phyloP scores from a whole-genome alignment of 2,113 vertebrate genomes.

The Argyrosomus japonicus region DNA sequence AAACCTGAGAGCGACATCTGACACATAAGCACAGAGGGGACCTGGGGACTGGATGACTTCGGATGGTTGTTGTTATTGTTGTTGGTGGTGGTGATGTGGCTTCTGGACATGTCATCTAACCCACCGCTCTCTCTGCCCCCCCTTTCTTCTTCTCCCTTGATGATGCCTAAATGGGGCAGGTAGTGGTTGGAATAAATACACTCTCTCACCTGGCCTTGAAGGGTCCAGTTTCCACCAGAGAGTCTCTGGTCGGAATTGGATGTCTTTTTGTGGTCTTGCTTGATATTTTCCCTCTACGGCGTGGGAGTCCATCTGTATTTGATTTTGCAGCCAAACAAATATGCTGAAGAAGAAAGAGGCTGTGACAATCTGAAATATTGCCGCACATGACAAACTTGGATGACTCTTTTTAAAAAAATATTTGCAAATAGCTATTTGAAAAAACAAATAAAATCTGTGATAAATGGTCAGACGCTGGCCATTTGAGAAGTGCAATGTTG shows the following conservation, averaged over 20 bases:
- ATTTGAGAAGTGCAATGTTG: constrained; percentile 16
- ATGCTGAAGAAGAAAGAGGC: neutral
- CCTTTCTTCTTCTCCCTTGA: constrained; percentile 3
- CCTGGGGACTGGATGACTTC: constrained; percentile 63
- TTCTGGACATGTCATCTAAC: constrained; percentile 71
- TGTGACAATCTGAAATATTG: neutral
- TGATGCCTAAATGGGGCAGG: constrained; percentile 49
- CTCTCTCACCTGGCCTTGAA: constrained; percentile 27
- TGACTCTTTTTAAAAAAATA: neutral
- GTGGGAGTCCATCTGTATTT: constrained; percentile 1
- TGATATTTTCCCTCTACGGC: neutral
- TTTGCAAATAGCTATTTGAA: constrained; percentile 10
- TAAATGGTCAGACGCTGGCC: neutral
- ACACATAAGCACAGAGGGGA: constrained; percentile 68
- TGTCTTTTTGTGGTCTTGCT: neutral
- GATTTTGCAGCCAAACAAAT: neutral
- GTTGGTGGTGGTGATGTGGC: constrained; percentile 58
- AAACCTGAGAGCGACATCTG: constrained; percentile 81
- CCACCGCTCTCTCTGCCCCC: constrained; percentile 52
- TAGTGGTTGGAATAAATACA: constrained; percentile 44
- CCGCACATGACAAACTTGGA: neutral
- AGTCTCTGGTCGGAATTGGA: constrained; percentile 8
- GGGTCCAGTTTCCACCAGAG: constrained; percentile 30
- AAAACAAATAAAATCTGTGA: constrained; percentile 5
- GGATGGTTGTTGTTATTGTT: constrained; percentile 29